Evolutionary conservation across 2,113 vertebrate genomes (phyloP).

Genomic region (Tachycineta bicolor): DNA sequence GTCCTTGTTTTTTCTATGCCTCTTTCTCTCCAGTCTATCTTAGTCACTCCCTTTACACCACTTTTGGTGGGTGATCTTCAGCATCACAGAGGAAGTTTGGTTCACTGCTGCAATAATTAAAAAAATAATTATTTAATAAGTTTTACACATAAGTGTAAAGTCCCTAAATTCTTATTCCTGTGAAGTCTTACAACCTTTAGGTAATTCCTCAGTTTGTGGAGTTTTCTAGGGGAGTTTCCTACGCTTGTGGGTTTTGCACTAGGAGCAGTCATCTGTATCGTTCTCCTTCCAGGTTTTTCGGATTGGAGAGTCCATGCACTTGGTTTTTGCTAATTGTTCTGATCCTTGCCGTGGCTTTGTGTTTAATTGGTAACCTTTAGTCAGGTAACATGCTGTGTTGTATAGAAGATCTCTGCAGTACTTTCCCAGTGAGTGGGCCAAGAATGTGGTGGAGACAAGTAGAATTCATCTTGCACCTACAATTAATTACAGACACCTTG

Average conservation of each 20-base stretch:
- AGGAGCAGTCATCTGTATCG: rapidly evolving
- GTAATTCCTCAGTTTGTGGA: neutral
- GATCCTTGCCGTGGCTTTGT: neutral
- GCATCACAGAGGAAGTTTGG: neutral
- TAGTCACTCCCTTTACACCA: neutral
- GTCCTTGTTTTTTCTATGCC: neutral
- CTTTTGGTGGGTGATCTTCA: neutral
- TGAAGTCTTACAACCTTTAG: neutral
- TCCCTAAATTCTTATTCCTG: neutral
- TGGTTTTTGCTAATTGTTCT: neutral
- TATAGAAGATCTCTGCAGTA: neutral
- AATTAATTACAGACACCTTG: too few relatives aligned
- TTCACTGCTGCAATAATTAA: neutral
- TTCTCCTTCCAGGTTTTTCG: neutral
- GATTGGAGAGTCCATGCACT: neutral
- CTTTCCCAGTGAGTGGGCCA: neutral
- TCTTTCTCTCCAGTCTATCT: neutral
- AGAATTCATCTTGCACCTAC: neutral
- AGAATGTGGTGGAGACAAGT: neutral
- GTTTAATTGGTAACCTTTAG: neutral
- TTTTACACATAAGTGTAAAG: neutral
- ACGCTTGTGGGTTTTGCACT: neutral
- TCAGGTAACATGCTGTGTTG: neutral
- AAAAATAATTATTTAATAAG: neutral
- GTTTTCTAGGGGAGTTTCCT: neutral